phyloP scores from a whole-genome alignment of 2,113 vertebrate species.

The Grammomys surdaster region DNA sequence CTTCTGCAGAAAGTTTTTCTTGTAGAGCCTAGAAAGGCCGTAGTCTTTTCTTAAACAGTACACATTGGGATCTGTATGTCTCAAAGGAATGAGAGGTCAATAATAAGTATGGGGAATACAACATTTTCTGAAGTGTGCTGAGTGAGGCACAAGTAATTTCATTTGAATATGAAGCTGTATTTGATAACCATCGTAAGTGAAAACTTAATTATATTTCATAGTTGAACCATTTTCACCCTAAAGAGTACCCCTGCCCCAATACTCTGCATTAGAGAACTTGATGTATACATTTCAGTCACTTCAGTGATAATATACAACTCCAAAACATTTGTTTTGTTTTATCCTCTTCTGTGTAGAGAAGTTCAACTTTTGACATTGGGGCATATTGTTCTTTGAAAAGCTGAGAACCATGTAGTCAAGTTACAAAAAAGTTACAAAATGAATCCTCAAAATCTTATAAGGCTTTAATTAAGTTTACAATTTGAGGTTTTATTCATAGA shows the following conservation, averaged over 20 bases:
- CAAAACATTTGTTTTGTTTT: not conserved
- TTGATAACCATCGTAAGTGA: slow-evolving; percentile 1
- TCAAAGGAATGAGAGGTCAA: not conserved
- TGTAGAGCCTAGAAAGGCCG: not conserved
- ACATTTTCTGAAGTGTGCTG: not conserved
- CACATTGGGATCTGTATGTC: not conserved
- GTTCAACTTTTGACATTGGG: too few species aligned
- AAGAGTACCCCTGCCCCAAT: not conserved
- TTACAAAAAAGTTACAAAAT: not conserved
- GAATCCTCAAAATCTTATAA: not conserved
- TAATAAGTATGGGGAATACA: not conserved
- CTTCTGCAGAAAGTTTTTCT: not conserved
- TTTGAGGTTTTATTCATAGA: not conserved
- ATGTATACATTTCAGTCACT: not conserved
- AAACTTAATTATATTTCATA: not conserved
- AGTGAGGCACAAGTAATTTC: not conserved
- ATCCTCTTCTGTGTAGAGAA: not conserved
- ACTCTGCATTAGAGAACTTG: not conserved
- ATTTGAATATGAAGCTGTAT: not conserved
- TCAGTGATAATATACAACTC: not conserved
- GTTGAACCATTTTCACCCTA: not conserved
- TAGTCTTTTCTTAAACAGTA: not conserved
- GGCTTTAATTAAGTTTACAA: not conserved
- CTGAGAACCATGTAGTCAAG: not conserved
- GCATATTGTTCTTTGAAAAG: not conserved